Base-by-base conservation (phyloP, 2,888 invertebrate genomes). In the Drosophila merina region DNA sequence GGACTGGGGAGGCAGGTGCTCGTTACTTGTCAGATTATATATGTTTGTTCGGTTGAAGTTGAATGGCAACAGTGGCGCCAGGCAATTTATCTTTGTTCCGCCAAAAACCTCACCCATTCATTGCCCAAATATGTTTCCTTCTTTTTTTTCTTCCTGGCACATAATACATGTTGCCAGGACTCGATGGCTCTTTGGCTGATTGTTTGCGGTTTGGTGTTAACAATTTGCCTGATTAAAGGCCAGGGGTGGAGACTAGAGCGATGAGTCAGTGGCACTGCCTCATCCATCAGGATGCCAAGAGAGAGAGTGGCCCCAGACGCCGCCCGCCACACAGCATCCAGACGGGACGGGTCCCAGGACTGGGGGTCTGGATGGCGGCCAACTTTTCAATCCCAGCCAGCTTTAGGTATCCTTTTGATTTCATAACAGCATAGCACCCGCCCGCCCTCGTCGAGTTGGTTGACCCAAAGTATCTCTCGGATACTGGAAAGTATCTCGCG, bases 151-250 rank as follows among this genome's bases (percentile, higher is more conserved):
- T 25, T 14, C 28, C 31, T 26, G 40, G n/a, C 40, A 51, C 72
- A 71, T 64, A 67, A 82, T 82, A 52, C 82, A 79, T 69, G 77
- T 67, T 72, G 75, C 70, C 54, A 40, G 45, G 28, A 28, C 28
- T 28, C 28, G 4, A 5, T 5, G 47, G 31, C 84, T 78, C 75
- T 80, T 86, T 68, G 59, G 74, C 70, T 77, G 84, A 83, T 86
- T 83, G 86, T 72, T 75, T 81, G 76, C 56, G 78, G 74, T 76
- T 55, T 68, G 76, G 85, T 77, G 85, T 81, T 79, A 83, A 84
- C 82, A 86, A 83, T 83, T 83, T 83, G 77, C 52, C 82, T 86
- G 85, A 86, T 83, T 86, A 83, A 82, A 86, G 84, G 81, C 60
- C 67, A 84, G 84, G 70, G 69, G 70, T 51, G 20, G 6, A 28